These are phyloP conservation scores for Characodon lateralis DNA, from an alignment of 2,797 vertebrate genomes.

Conservation along the genomic window DNA sequence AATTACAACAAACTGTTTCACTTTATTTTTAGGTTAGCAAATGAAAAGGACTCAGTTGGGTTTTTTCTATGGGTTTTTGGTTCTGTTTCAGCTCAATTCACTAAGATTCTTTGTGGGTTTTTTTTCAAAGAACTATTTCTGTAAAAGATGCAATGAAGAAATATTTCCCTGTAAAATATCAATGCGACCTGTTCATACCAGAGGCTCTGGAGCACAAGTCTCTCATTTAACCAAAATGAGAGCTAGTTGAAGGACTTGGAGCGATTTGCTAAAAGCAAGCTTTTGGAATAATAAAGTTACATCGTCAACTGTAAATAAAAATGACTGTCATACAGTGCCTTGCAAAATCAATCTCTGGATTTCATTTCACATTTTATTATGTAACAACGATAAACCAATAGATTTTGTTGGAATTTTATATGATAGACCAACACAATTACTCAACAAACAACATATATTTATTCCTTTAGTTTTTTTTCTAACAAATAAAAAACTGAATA, in stretches of 20 bases:
- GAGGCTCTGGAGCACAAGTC: background rate
- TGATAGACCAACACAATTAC: no score
- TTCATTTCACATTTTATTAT: no score
- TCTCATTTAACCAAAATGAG: background rate
- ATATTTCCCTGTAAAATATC: background rate
- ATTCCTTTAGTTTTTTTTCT: no score
- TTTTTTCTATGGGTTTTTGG: no score
- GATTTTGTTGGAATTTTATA: no score
- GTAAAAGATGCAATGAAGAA: background rate
- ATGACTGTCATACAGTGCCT: no score
- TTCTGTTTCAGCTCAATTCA: background rate
- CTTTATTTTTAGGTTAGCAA: background rate
- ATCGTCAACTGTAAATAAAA: no score
- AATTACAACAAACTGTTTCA: background rate
- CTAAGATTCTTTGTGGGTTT: background rate
- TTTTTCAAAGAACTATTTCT: background rate
- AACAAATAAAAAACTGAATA: no score
- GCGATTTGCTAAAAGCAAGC: background rate
- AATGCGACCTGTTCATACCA: background rate
- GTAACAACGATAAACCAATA: no score
- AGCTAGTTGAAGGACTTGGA: background rate
- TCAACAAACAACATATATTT: no score
- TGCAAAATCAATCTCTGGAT: no score
- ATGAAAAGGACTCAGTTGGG: background rate
- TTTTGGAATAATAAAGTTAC: no score